phyloP scores from a whole-genome alignment of 1,140 invertebrate species.

The Anthonomus grandis region DNA sequence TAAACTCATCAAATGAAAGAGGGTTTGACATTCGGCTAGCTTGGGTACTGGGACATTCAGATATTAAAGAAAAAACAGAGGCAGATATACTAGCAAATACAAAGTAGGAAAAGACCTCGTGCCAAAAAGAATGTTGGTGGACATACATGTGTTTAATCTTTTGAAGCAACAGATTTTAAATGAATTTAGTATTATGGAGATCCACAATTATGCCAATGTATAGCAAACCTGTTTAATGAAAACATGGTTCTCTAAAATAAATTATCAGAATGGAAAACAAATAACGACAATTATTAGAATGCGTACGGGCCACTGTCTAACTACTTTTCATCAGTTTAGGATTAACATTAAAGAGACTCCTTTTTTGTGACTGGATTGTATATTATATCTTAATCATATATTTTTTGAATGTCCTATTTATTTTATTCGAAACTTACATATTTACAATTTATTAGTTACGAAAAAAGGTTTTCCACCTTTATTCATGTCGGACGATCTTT shows the following conservation, averaged over 20 bases:
- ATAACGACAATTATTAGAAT: conserved; percentile 17
- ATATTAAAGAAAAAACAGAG: conserved; percentile 9
- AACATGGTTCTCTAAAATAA: conserved; percentile 2
- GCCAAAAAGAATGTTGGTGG: conserved; percentile 2
- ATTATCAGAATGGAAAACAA: conserved; percentile 8
- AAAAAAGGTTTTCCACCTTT: not conserved
- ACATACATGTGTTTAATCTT: not conserved
- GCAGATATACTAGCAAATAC: conserved; percentile 10
- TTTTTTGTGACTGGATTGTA: conserved; percentile 4
- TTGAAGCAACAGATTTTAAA: no score
- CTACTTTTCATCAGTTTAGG: conserved; percentile 7
- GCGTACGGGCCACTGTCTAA: conserved; percentile 15
- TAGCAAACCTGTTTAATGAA: conserved; percentile 2
- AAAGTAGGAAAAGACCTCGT: conserved; percentile 13
- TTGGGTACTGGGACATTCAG: conserved; percentile 13
- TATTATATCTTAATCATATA: conserved; percentile 15
- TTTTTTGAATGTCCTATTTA: conserved; percentile 19
- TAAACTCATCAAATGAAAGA: not conserved
- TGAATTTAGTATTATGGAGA: no score
- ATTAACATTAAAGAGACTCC: conserved; percentile 9
- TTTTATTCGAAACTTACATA: not conserved
- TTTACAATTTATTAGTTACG: not conserved
- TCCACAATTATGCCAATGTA: not conserved
- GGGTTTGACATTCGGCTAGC: conserved; percentile 7
- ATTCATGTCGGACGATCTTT: not conserved